These are phyloP conservation scores for Nothocercus nigrocapillus DNA, from an alignment of 2,113 vertebrate genomes.

Conservation along the genomic window DNA sequence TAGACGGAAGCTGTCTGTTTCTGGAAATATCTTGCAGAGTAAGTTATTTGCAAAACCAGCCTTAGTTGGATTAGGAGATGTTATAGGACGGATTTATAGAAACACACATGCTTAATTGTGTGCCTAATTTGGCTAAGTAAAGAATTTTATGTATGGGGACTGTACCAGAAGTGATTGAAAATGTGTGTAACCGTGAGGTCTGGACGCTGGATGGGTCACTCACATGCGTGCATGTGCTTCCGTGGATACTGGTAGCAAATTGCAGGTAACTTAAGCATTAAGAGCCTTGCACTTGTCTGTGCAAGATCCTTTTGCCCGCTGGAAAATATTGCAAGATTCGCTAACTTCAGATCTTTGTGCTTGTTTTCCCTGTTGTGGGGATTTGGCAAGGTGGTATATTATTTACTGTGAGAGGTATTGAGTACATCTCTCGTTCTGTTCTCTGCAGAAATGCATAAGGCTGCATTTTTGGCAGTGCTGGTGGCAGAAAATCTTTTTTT, in stretches of 20 bases:
- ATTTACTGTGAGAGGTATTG: slow-evolving; percentile 19
- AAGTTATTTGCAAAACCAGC: not conserved
- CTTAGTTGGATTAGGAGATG: not conserved
- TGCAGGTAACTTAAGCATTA: not conserved
- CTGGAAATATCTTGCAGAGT: not conserved
- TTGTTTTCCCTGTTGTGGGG: slow-evolving; percentile 8
- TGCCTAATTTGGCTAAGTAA: not conserved
- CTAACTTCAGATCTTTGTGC: not conserved
- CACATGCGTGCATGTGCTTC: accelerated
- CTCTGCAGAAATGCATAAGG: slow-evolving; percentile 27
- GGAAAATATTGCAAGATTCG: not conserved
- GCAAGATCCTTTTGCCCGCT: not conserved
- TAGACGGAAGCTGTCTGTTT: not conserved
- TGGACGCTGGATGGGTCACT: not conserved
- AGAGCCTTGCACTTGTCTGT: not conserved
- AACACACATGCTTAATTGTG: not conserved
- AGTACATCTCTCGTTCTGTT: slow-evolving; percentile 14
- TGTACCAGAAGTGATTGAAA: not conserved
- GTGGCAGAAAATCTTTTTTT: slow-evolving; percentile 40
- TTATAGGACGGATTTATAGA: not conserved
- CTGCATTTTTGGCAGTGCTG: slow-evolving; percentile 23
- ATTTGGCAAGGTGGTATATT: not conserved
- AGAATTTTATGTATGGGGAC: not conserved
- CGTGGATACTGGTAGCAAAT: not conserved
- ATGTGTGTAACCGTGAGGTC: not conserved